Percentiles rank a stretch among this genome's conserved stretches.
phyloP scores from a whole-genome alignment of 2,888 invertebrate species.

The Linnaemya vulpina region DNA sequence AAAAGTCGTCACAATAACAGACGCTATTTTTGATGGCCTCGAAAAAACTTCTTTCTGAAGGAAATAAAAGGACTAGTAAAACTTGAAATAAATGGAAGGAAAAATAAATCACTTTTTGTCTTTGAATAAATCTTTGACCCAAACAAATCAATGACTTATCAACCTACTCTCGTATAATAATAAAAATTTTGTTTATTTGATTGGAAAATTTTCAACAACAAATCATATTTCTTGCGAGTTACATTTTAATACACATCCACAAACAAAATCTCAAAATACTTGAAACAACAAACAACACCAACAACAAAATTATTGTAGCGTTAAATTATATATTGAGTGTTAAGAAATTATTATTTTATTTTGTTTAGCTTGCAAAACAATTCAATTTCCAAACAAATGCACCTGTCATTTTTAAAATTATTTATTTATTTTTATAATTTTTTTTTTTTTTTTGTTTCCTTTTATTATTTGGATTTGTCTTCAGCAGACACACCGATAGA shows the following conservation, averaged over 20 bases:
- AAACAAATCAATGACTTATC: too few relatives aligned
- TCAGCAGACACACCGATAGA: not conserved
- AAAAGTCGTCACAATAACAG: too few relatives aligned
- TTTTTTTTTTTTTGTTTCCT: not conserved
- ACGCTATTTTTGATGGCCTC: too few relatives aligned
- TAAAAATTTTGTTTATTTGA: too few relatives aligned
- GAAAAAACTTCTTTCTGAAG: too few relatives aligned
- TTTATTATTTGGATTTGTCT: not conserved
- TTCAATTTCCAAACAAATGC: constrained; percentile 46
- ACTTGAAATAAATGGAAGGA: too few relatives aligned
- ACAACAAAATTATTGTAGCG: constrained; percentile 41
- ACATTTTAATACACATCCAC: not conserved
- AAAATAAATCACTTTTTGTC: too few relatives aligned
- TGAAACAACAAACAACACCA: not conserved
- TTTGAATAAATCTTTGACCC: too few relatives aligned
- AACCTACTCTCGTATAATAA: too few relatives aligned
- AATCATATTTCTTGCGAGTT: not conserved
- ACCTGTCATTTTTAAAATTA: constrained; percentile 48
- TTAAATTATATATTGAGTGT: constrained; percentile 47
- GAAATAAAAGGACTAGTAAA: too few relatives aligned
- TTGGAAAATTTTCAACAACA: not conserved
- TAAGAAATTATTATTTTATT: constrained; percentile 14
- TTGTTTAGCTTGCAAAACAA: constrained; percentile 37
- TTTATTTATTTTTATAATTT: not conserved
- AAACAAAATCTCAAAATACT: not conserved